A percentile compares a stretch with the other conserved stretches of the same genome.
Evolutionary conservation across 1,140 invertebrate genomes (phyloP).

Genomic region (Aphis craccivora): DNA sequence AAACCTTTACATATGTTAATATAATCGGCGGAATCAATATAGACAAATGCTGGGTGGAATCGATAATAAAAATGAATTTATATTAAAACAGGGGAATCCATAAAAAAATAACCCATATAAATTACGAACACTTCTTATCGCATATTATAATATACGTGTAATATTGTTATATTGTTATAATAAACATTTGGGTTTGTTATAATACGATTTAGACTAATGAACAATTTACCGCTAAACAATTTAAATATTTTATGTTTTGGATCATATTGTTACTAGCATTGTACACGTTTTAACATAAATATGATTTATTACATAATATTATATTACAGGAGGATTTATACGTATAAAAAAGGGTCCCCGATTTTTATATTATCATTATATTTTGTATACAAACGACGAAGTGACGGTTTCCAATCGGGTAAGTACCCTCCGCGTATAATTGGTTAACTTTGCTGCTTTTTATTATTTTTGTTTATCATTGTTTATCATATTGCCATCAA

Average conservation of each 20-base stretch:
- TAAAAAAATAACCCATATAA: no score
- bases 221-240: neutral
- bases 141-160: neutral
- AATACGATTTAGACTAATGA: neutral
- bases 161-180: neutral
- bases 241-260: neutral
- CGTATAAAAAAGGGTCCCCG: neutral
- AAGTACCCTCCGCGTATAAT: neutral
- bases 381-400: neutral
- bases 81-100: no score
- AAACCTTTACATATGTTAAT: no score
- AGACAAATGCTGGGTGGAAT: no score
- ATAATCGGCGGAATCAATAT: no score
- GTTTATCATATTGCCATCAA: slow-evolving; percentile 25
- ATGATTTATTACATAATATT: neutral
- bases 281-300: neutral
- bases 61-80: no score
- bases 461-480: slow-evolving; percentile 29
- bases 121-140: neutral
- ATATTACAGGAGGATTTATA: neutral
- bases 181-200: neutral
- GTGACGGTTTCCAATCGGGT: slow-evolving; percentile 24
- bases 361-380: neutral
- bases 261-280: neutral
- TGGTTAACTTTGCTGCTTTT: slow-evolving; percentile 13